phyloP scores from a whole-genome alignment of 2,797 vertebrate species.

The Kryptopterus vitreolus region DNA sequence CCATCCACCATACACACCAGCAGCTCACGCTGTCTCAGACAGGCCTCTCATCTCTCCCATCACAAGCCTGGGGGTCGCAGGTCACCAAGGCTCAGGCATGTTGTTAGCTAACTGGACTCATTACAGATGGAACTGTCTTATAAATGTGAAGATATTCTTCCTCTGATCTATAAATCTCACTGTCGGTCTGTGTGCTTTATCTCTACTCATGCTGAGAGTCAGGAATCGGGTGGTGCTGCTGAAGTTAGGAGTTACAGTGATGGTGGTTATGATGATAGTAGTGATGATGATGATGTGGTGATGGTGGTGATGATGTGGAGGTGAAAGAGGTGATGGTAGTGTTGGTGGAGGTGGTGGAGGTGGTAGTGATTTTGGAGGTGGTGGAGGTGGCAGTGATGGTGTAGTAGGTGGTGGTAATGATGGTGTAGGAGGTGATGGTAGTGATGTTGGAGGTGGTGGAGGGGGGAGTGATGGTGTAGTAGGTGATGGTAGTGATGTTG shows the following conservation, averaged over 20 bases:
- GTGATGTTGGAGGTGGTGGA: background rate
- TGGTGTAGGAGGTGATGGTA: background rate
- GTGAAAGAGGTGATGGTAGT: background rate
- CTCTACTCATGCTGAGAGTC: background rate
- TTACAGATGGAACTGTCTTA: background rate
- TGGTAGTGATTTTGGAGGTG: too few relatives aligned
- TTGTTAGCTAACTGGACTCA: slow-evolving; percentile 68
- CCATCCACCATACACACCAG: slow-evolving; percentile 19
- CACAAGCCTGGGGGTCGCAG: slow-evolving; percentile 18
- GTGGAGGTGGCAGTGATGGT: background rate
- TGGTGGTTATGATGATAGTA: background rate
- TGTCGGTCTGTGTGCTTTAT: background rate
- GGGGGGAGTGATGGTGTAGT: background rate
- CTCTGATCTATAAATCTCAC: background rate
- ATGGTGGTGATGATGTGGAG: background rate
- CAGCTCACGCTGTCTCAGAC: slow-evolving; percentile 18
- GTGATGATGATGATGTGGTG: background rate
- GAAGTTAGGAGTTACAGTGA: too few relatives aligned
- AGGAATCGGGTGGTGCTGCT: too few relatives aligned
- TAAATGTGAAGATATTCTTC: background rate
- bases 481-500: background rate
- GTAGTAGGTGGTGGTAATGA: background rate
- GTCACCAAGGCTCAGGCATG: slow-evolving; percentile 35
- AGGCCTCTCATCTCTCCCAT: slow-evolving; percentile 11
- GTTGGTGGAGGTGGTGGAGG: background rate